phyloP scores from a whole-genome alignment of 2,113 vertebrate species.

The Piprites chloris region DNA sequence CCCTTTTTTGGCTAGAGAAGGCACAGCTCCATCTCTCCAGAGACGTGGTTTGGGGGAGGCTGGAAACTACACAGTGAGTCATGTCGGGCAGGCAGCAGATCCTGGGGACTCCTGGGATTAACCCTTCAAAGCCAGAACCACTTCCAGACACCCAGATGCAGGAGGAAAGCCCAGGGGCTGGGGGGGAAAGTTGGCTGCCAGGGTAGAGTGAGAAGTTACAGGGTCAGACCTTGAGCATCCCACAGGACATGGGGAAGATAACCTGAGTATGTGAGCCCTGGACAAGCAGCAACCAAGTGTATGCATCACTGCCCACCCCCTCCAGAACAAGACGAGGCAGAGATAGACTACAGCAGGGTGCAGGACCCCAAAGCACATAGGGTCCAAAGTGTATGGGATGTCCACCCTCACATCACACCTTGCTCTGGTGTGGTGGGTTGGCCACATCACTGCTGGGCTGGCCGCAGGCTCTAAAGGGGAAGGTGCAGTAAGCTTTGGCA shows the following conservation, averaged over 20 bases:
- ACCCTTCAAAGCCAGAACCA: slow-evolving; percentile 18
- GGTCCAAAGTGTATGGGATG: rapidly evolving
- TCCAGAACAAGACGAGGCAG: neutral
- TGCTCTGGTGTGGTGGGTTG: rapidly evolving
- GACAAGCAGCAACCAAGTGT: neutral
- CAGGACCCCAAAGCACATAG: neutral
- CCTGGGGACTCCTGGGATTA: slow-evolving; percentile 49
- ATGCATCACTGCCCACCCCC: no score
- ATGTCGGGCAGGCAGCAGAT: neutral
- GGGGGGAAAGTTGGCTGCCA: neutral
- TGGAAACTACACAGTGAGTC: slow-evolving; percentile 49
- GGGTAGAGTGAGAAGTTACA: neutral
- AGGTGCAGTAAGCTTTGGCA: neutral
- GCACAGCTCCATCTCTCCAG: neutral
- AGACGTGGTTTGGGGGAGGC: slow-evolving; percentile 28
- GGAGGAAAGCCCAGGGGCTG: neutral
- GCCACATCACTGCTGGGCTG: neutral
- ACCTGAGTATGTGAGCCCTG: rapidly evolving
- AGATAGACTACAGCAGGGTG: neutral
- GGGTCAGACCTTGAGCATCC: neutral
- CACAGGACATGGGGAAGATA: rapidly evolving
- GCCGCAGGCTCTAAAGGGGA: neutral
- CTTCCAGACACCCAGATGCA: neutral
- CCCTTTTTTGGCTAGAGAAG: neutral
- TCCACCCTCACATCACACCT: neutral